These are phyloP conservation scores for Oppia nitens DNA, from an alignment of 1,140 invertebrate species.

Conservation along the genomic window DNA sequence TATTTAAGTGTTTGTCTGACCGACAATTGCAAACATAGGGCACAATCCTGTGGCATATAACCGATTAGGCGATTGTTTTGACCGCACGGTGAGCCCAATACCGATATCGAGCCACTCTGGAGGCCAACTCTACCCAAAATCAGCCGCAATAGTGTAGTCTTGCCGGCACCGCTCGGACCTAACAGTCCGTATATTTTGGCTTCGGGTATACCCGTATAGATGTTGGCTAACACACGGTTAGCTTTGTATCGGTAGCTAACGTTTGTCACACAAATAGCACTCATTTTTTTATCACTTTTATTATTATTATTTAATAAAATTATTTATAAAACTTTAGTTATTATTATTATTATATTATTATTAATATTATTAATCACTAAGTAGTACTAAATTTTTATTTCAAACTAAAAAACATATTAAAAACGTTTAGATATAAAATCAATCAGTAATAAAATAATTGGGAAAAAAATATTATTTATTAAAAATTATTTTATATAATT, in stretches of 20 bases:
- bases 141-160: slow-evolving; percentile 32
- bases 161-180: slow-evolving; percentile 42
- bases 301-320: too few relatives aligned
- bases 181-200: neutral
- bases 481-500: too few relatives aligned
- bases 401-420: too few relatives aligned
- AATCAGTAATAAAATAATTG: too few relatives aligned
- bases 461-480: too few relatives aligned
- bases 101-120: neutral
- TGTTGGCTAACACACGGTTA: slow-evolving; percentile 1
- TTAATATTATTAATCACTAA: too few relatives aligned
- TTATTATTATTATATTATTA: too few relatives aligned
- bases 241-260: neutral
- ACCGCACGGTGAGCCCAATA: slow-evolving; percentile 44
- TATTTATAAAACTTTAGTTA: too few relatives aligned
- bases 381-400: too few relatives aligned
- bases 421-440: too few relatives aligned
- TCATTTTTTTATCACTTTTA: too few relatives aligned
- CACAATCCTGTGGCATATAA: slow-evolving; percentile 77
- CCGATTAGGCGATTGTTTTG: slow-evolving; percentile 42
- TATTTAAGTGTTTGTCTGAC: slow-evolving; percentile 87
- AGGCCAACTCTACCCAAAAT: slow-evolving; percentile 16
- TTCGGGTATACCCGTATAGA: neutral
- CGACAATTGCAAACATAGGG: slow-evolving; percentile 80
- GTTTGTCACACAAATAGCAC: neutral